Conservation (phyloP, 2,888 invertebrate genomes). For the Scaptomyza polygonia region DNA sequence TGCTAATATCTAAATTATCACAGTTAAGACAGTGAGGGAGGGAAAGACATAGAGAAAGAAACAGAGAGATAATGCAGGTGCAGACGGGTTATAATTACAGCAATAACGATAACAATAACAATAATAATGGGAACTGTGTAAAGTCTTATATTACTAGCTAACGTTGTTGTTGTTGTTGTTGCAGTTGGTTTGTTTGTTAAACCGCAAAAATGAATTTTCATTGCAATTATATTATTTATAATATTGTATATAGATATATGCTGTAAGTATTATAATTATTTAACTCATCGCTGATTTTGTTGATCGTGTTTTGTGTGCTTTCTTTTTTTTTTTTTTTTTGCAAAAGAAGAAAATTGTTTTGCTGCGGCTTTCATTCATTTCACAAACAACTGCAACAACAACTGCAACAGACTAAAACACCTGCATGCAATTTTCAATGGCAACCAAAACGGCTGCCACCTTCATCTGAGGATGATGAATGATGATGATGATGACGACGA, state of each 20-base stretch:
- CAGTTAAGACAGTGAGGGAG: background rate
- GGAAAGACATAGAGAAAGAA: too few relatives aligned
- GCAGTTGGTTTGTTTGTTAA: slow-evolving; percentile 29
- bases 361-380: slow-evolving; percentile 49
- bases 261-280: slow-evolving; percentile 62
- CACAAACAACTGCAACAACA: slow-evolving; percentile 14
- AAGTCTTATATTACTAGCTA: slow-evolving; percentile 64
- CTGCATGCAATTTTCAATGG: slow-evolving; percentile 72
- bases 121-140: slow-evolving; percentile 66
- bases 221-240: slow-evolving; percentile 54
- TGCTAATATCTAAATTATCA: slow-evolving; percentile 63
- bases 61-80: too few relatives aligned
- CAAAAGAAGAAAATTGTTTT: slow-evolving; percentile 43
- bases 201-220: slow-evolving; percentile 66
- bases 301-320: slow-evolving; percentile 47
- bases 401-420: slow-evolving; percentile 49
- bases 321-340: slow-evolving; percentile 52
- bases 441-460: slow-evolving; percentile 57
- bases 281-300: slow-evolving; percentile 58
- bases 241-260: slow-evolving; percentile 7
- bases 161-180: slow-evolving; percentile 20
- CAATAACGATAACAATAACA: slow-evolving; percentile 43
- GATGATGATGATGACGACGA: slow-evolving; percentile 15
- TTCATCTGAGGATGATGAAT: slow-evolving; percentile 34
- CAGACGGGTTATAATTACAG: slow-evolving; percentile 40